Evolutionary conservation across 2,113 vertebrate genomes (phyloP), one percentile per base, ranked within the genome.

Genomic region (Reinhardtius hippoglossoides): DNA sequence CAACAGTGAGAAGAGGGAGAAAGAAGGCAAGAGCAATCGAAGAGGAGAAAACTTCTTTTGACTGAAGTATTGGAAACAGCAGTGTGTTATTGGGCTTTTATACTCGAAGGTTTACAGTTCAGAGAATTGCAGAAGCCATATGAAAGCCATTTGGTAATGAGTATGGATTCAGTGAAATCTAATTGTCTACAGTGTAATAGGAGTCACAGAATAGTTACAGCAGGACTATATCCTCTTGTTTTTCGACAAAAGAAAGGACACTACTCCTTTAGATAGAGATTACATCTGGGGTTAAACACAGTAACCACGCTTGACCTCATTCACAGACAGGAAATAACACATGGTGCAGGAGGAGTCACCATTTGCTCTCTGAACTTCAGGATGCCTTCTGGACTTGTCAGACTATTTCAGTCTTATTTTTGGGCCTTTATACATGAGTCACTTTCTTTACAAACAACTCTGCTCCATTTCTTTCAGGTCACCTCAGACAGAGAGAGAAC

Each of bases 21-120:
- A 61, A 84, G 59, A 78, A 67, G 80, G 60, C 15, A 60, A 86
- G 68, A 88, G 60, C 50, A 31, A 72, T 13, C 70, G 42, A 77
- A 57, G 44, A 58, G 59, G 50, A 42, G 40, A 10, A 24, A 54
- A 68, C 23, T 58, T 81, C 46, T 59, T 70, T 23, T 40, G 14
- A 44, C 24, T 15, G 26, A 12, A 55, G 26, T 69, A 71, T 81
- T 55, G 69, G 69, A 71, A 82, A 83, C 79, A 84, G 76, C 83
- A 83, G 78, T 66, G 87, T 73, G 58, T 76, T 78, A 84, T 44
- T 60, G 94, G 93, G 91, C 92, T 92, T 90, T 89, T 94, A 95
- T 95, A 95, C 94, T 95, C 93, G 93, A 94, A 95, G 93, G 94
- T 95, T 95, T 95, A 95, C 94, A 74, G 65, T 84, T 87, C 62